Evolutionary conservation across 2,113 vertebrate genomes (phyloP), one percentile per base, ranked within the genome.

Genomic region (Xiphias gladius): DNA sequence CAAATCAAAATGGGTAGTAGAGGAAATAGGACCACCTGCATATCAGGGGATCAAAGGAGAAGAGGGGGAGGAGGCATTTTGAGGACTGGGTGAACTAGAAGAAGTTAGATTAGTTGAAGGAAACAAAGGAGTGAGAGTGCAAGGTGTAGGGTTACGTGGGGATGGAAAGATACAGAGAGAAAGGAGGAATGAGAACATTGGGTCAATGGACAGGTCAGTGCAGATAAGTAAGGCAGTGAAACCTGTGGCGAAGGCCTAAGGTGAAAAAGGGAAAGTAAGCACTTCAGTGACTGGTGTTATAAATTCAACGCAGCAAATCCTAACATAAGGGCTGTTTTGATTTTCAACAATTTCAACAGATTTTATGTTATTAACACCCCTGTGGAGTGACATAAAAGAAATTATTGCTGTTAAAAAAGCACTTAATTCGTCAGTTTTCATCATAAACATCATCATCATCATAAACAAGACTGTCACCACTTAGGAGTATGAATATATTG

Each of bases 171-270:
- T 58, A 79, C 17, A 62, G 54, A 37, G 62, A 28, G 46, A 30
- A 62, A 72, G 72, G 35, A 35, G 69, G 65, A 22, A 16, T 5
- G 7, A 70, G 63, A 89, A 73, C 80, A 80, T 32, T 80, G 73
- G 79, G 84, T 86, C 63, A 82, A 22, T 72, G 24, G 19, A 69
- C 11, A 30, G 73, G 80, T 89, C 74, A 84, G 28, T 52, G 73
- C 64, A 61, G 76, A 67, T 20, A 55, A 80, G 82, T 54, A 71
- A 74, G 61, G 57, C 5, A 0, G 68, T 55, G 78, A 81, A 79
- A 30, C 54, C 74, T 82, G 62, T 39, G 50, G 62, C 57, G 69
- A 80, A 80, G 52, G 16, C 55, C 39, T 58, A 6, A 11, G 50
- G 70, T 64, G 32, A 79, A 63, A 26, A 52, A 46, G 73, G 16